A percentile compares a stretch with the other conserved stretches of the same genome.
Conservation (phyloP, 2,113 vertebrate species). For the Guaruba guarouba region DNA sequence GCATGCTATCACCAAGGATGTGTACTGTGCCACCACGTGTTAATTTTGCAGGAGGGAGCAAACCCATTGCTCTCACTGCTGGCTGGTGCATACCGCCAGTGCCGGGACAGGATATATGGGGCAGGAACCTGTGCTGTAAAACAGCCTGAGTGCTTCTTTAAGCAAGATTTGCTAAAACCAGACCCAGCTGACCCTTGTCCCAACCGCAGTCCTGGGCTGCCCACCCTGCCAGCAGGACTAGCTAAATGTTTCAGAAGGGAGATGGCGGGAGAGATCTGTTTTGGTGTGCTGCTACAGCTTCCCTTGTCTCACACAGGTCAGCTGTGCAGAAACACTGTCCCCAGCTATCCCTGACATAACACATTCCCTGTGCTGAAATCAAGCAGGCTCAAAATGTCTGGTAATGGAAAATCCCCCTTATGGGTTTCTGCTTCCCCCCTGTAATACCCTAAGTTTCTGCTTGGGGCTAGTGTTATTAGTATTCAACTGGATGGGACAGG, state of each 20-base stretch:
- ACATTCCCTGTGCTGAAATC: not conserved
- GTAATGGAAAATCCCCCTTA: not conserved
- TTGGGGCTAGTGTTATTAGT: fast-evolving
- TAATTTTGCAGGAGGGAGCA: not conserved
- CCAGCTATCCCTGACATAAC: not conserved
- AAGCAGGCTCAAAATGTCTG: not conserved
- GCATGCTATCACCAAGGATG: fast-evolving
- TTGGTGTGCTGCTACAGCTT: not conserved
- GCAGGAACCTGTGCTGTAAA: not conserved
- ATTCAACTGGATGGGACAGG: not conserved
- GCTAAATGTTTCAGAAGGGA: not conserved
- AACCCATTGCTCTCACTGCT: not conserved
- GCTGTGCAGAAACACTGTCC: not conserved
- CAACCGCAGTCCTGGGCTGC: not conserved
- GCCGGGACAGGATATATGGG: fast-evolving
- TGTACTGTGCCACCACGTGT: fast-evolving
- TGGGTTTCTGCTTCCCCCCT: not conserved
- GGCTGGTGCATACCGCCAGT: not conserved
- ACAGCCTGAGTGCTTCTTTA: not conserved
- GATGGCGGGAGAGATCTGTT: not conserved
- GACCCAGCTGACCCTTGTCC: fast-evolving
- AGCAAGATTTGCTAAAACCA: not conserved
- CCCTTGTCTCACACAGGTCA: not conserved
- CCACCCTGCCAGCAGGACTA: not conserved
- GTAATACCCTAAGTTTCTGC: not conserved